Evolutionary conservation across 1,140 invertebrate species (phyloP).

Genomic region (Micrasema minimum): DNA sequence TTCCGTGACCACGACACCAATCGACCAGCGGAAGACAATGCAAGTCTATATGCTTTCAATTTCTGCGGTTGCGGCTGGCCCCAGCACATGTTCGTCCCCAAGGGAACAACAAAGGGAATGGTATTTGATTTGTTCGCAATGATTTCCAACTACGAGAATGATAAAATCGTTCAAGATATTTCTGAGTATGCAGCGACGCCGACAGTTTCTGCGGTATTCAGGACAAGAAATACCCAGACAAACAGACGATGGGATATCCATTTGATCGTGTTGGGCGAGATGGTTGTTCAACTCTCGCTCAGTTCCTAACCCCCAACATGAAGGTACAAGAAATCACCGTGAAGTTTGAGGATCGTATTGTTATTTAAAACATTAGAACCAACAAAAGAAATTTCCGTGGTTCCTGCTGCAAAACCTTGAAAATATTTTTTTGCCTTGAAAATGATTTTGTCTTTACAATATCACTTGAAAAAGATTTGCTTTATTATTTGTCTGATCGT

Average conservation of each 20-base stretch:
- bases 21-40: constrained; percentile 64
- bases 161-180: constrained; percentile 69
- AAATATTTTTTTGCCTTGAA: too few relatives aligned
- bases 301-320: constrained; percentile 79
- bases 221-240: constrained; percentile 78
- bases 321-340: constrained; percentile 54
- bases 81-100: constrained; percentile 83
- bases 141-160: constrained; percentile 80
- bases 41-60: constrained; percentile 71
- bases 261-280: constrained; percentile 73
- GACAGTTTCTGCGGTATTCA: constrained; percentile 78
- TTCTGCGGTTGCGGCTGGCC: constrained; percentile 92
- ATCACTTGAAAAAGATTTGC: too few relatives aligned
- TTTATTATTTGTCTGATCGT: too few relatives aligned
- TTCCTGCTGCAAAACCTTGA: background rate
- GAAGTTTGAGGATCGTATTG: background rate
- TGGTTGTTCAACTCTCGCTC: constrained; percentile 62
- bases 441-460: too few relatives aligned
- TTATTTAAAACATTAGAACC: background rate
- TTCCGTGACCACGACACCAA: constrained; percentile 72
- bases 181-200: constrained; percentile 72
- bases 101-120: constrained; percentile 76
- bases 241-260: constrained; percentile 79
- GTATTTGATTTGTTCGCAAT: constrained; percentile 81
- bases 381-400: background rate